Evolutionary conservation across 2,113 vertebrate genomes (phyloP), one percentile per base, ranked within the genome.

Genomic region (pig (Sus scrofa)): DNA sequence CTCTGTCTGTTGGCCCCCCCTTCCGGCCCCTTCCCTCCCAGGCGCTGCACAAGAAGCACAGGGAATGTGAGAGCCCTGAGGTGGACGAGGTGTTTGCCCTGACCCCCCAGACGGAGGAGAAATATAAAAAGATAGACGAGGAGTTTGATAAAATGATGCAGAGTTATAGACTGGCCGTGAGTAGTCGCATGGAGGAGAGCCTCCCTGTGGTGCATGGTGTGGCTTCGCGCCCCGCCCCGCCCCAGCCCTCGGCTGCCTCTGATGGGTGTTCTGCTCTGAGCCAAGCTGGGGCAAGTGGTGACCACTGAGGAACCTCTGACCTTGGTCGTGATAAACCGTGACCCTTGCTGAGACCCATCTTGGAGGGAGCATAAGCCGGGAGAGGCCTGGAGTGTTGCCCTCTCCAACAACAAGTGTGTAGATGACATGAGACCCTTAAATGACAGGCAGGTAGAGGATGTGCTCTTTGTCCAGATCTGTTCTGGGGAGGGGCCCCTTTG

Each of bases 141-240:
- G 99, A 99, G 97, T 99, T 99, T 99, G 99, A 99, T 99, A 99
- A 99, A 99, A 99, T 99, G 99, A 99, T 99, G 99, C 99, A 99
- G 99, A 99, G 99, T 99, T 99, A 99, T 99, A 99, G 99, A 99
- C 99, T 99, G 99, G 99, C 99, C 99, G 99, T 99, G 99, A 99
- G 99, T 99, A 99, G 99, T 94, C 65, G 90, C 98, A 92, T 98
- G 98, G 98, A 98, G 98, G 97, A 50, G 58, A 86, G 54, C 86
- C 94, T 94, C 87, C 73, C 62, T 67, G 97, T 84, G 94, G 74
- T 98, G 98, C 98, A 98, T 98, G 98, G 98, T 98, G 98, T 98
- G 98, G 98, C n/a, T 91, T 70, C 44, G 95, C 96, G 77, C 97
- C 96, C 96, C 1, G 88, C 93, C 96, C 93, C 27, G 26, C 93